phyloP scores from a whole-genome alignment of 2,888 invertebrate genomes.

The Fissipunctia ypsillon region DNA sequence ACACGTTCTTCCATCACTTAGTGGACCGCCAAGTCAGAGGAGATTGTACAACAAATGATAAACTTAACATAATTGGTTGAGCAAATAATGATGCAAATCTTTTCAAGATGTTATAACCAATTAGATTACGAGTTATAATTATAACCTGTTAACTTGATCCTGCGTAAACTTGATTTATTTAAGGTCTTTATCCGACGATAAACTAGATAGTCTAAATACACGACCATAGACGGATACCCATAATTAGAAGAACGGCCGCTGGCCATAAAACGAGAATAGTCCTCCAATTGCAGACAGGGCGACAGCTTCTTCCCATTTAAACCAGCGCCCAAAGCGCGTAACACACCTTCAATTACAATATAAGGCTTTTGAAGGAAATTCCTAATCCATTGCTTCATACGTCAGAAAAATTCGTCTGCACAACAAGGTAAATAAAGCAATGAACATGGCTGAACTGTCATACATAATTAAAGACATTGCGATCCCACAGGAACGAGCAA shows the following conservation, averaged over 20 bases:
- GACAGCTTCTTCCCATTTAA: no score
- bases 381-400: no score
- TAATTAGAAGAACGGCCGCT: conserved; percentile 11
- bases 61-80: conserved; percentile 19
- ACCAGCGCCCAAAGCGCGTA: no score
- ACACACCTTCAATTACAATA: no score
- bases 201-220: no score
- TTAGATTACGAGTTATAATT: neutral
- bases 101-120: conserved; percentile 25
- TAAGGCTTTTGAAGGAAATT: no score
- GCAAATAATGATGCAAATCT: conserved; percentile 45
- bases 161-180: conserved; percentile 34
- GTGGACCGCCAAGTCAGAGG: neutral
- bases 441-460: no score
- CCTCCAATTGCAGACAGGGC: no score
- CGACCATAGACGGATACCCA: neutral
- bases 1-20: conserved; percentile 52
- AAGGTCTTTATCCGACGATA: neutral
- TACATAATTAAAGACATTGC: no score
- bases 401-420: no score
- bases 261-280: neutral
- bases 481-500: no score
- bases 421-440: no score
- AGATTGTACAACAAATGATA: conserved; percentile 32
- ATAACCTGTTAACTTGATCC: conserved; percentile 22